phyloP scores from a whole-genome alignment of 2,113 vertebrate species.

The Passer montanus region DNA sequence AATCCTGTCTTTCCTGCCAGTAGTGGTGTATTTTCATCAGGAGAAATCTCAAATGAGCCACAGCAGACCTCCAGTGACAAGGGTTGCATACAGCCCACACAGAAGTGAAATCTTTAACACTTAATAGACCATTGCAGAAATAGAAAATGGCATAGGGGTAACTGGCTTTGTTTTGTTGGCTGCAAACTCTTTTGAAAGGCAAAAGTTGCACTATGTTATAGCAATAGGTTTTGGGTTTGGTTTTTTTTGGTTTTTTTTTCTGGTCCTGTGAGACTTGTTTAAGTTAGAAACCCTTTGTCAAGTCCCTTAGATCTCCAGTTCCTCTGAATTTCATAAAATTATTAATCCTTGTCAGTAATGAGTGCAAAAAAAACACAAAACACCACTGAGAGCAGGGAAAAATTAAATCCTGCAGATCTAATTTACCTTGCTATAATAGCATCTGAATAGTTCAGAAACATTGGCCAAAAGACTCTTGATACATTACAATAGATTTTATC shows the following conservation, averaged over 20 bases:
- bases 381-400: background rate
- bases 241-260: background rate
- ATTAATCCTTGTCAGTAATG: background rate
- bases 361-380: background rate
- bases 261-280: background rate
- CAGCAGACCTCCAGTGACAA: background rate
- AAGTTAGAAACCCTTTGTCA: background rate
- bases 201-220: background rate
- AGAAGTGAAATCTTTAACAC: background rate
- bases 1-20: background rate
- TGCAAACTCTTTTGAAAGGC: background rate
- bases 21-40: background rate
- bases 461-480: background rate
- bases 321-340: background rate
- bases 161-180: background rate
- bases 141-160: background rate
- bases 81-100: background rate
- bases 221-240: background rate
- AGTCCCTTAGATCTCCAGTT: background rate
- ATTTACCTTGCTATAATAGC: background rate
- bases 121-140: background rate
- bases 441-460: background rate
- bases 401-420: background rate
- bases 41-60: background rate
- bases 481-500: background rate